A percentile compares a stretch with the other conserved stretches of the same genome.
Conservation (phyloP, 2,113 vertebrate genomes). For the Brienomyrus longianalis region DNA sequence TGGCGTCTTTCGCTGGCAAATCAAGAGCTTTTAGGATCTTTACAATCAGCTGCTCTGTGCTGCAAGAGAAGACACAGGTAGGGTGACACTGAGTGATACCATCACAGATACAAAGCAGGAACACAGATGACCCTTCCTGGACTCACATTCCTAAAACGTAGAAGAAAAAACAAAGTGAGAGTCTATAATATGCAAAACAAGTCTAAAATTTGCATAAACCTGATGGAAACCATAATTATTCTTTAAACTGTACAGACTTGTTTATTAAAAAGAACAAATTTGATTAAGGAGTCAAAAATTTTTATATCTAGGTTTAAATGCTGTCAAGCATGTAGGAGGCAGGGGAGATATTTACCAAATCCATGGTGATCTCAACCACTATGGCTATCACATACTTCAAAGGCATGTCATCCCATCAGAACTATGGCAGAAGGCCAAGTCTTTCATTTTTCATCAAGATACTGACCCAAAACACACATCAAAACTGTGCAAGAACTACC, state of each 20-base stretch:
- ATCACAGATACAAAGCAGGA: not conserved
- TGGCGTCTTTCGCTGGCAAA: conserved; percentile 76
- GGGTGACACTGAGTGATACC: conserved; percentile 47
- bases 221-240: not conserved
- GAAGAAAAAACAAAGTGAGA: not conserved
- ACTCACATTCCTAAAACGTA: conserved; percentile 47
- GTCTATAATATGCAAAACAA: not conserved
- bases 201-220: not conserved
- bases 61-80: conserved; percentile 66
- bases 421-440: not conserved
- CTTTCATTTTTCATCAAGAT: not conserved
- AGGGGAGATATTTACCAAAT: not conserved
- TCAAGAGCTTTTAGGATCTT: conserved; percentile 77
- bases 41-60: conserved; percentile 71
- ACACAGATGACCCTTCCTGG: not conserved
- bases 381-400: not conserved
- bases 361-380: not conserved
- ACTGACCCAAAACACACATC: not conserved
- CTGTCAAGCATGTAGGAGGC: not conserved
- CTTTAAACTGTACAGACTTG: not conserved
- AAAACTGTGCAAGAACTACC: not conserved
- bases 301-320: not conserved
- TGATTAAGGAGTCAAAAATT: not conserved
- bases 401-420: not conserved
- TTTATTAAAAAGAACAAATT: not conserved